Conservation (phyloP, 2,797 vertebrate species). For the Hirundo rustica region DNA sequence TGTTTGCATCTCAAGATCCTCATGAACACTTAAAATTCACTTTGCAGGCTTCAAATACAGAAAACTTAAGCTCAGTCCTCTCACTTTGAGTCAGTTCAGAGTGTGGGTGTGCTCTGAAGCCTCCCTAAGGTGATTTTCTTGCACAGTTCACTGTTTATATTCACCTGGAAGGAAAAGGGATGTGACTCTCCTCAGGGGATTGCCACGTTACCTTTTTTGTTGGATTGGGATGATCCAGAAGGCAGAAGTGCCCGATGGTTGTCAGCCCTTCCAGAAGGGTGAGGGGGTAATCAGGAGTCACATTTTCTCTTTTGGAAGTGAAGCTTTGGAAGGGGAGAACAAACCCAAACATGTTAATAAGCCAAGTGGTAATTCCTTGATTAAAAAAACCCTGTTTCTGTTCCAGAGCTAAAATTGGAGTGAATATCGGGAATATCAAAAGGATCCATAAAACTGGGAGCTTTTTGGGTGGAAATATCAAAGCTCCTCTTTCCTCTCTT, state of each 20-base stretch:
- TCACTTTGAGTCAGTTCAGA: background rate
- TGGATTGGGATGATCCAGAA: conserved; percentile 84
- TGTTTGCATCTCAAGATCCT: background rate
- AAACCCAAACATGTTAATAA: background rate
- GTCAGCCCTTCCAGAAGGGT: conserved; percentile 95
- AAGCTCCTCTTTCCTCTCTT: background rate
- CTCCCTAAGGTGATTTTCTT: background rate
- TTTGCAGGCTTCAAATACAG: background rate
- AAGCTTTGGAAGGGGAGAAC: conserved; percentile 59
- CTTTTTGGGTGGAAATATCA: background rate
- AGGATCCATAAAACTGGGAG: background rate
- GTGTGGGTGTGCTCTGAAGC: background rate
- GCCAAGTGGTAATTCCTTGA: background rate
- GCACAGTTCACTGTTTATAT: background rate
- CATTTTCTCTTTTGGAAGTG: conserved; percentile 87
- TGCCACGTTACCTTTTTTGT: conserved; percentile 81
- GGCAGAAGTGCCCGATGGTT: conserved; percentile 92
- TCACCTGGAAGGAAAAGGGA: background rate
- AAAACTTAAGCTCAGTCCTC: background rate
- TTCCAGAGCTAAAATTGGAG: background rate
- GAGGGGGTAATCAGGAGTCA: conserved; percentile 94
- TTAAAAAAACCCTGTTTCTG: background rate
- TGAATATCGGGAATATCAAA: background rate
- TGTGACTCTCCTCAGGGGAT: background rate
- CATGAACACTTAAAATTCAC: background rate